Evolutionary conservation across 30 jellyfish, hydroid and myxozoan genomes (phyloP).

Genomic region (Aurelia sp.): DNA sequence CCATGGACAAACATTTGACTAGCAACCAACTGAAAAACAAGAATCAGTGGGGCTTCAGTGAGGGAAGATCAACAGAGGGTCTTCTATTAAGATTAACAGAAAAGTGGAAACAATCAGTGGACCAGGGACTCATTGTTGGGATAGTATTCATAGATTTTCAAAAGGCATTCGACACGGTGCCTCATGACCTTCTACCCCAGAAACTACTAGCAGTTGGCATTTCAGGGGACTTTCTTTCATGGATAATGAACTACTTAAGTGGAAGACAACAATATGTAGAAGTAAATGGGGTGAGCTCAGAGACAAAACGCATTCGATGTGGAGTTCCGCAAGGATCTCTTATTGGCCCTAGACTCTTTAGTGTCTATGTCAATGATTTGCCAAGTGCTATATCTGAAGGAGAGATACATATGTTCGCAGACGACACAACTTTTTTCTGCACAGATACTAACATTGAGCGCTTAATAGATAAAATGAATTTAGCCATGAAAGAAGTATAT

Average conservation of each 20-base stretch:
- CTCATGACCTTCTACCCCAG: slow-evolving; percentile 21
- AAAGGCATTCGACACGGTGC: neutral
- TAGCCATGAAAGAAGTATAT: slow-evolving; percentile 10
- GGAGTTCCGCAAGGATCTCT: slow-evolving; percentile 79
- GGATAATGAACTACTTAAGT: slow-evolving; percentile 14
- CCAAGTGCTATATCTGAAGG: slow-evolving; percentile 22
- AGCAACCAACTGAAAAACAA: slow-evolving; percentile 14
- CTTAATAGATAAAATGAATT: neutral
- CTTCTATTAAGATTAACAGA: slow-evolving; percentile 58
- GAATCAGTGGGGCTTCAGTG: slow-evolving; percentile 68
- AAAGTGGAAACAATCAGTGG: slow-evolving; percentile 53
- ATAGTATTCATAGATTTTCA: slow-evolving; percentile 56
- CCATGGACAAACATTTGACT: slow-evolving; percentile 18
- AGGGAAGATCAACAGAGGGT: slow-evolving; percentile 55
- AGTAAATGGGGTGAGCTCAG: too few relatives aligned
- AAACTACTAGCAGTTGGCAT: slow-evolving; percentile 52
- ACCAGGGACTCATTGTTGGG: slow-evolving; percentile 60
- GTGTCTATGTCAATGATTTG: slow-evolving; percentile 53
- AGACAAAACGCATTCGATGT: slow-evolving; percentile 5
- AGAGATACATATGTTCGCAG: slow-evolving; percentile 33
- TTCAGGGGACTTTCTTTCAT: slow-evolving; percentile 29
- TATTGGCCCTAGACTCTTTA: slow-evolving; percentile 52
- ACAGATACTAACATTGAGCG: slow-evolving; percentile 2
- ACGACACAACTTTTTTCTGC: slow-evolving; percentile 35
- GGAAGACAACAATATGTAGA: slow-evolving; percentile 25